These are phyloP conservation scores for Heterohyrax brucei DNA, from an alignment of 2,797 vertebrate genomes.

Conservation along the genomic window DNA sequence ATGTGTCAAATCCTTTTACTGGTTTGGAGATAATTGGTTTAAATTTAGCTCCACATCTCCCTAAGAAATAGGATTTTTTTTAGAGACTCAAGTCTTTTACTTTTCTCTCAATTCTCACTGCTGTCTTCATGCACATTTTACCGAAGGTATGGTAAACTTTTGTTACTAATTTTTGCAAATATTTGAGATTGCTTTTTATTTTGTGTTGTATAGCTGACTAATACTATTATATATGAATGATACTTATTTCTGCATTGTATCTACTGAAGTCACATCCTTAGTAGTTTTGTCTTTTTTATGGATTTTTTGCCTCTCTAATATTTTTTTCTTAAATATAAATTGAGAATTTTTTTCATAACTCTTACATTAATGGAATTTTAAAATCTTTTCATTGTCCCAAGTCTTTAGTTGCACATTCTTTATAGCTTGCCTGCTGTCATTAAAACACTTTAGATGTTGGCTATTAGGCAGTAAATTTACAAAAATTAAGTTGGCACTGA, in stretches of 20 bases:
- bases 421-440: neutral
- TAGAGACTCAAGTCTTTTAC: neutral
- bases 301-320: neutral
- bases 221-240: neutral
- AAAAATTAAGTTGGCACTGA: neutral
- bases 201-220: neutral
- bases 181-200: neutral
- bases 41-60: neutral
- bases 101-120: neutral
- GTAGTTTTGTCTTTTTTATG: neutral
- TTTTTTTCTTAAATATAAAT: neutral
- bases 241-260: neutral
- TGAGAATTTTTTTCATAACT: neutral
- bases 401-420: neutral
- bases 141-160: neutral
- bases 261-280: neutral
- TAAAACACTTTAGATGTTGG: neutral
- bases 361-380: neutral
- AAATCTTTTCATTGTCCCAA: neutral
- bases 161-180: neutral
- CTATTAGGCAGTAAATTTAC: neutral
- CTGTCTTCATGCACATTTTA: neutral
- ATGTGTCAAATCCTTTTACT: neutral
- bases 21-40: neutral
- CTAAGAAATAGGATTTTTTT: neutral